Evolutionary conservation across 1,140 invertebrate species (phyloP), one percentile per base, ranked within the genome.

Genomic region (Drosophila subpulchrella): DNA sequence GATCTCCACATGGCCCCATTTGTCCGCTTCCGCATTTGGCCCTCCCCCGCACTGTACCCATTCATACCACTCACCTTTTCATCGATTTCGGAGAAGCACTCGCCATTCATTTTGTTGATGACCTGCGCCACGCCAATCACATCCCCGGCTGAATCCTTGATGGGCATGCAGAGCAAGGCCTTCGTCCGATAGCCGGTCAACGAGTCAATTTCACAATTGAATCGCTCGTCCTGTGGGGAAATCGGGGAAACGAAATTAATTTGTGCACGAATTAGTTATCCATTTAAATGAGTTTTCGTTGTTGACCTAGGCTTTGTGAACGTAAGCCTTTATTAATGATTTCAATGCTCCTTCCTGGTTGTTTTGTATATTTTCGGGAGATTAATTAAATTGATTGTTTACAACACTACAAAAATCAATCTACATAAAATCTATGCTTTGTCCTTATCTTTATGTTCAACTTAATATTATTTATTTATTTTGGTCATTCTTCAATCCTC

Each of bases 51-150:
- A 20, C 20, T 11, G 56, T 61, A 38, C 62, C 46, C 58, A 36
- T 24, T 41, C 41, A 30, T n/a, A 41, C 32, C 51, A 83, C 89
- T 88, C 75, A 92, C 92, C 93, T 98, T 96, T 93, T 98, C 97
- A 92, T 99, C 98, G 89, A 96, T 96, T 65, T 94, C 92, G 17
- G 96, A 97, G 93, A 98, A 95, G 84, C 95, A 94, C 67, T 94
- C 94, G 82, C 96, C 96, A 82, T 95, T 95, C 77, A 96, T 94
- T 94, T 99, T 99, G 93, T 99, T 99, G 92, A 99, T 98, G 65
- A 98, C 97, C 94, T 99, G 98, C 17, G 98, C 98, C 17, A 99
- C 98, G 0, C 98, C 98, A 65, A 99, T 96, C 58, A 99, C 98
- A 92, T 98, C 97, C n/a, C 97, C 98, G 75, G 96, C 96, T 84